Evolutionary conservation across 2,888 invertebrate genomes (phyloP).

Genomic region (Microchrysa polita): DNA sequence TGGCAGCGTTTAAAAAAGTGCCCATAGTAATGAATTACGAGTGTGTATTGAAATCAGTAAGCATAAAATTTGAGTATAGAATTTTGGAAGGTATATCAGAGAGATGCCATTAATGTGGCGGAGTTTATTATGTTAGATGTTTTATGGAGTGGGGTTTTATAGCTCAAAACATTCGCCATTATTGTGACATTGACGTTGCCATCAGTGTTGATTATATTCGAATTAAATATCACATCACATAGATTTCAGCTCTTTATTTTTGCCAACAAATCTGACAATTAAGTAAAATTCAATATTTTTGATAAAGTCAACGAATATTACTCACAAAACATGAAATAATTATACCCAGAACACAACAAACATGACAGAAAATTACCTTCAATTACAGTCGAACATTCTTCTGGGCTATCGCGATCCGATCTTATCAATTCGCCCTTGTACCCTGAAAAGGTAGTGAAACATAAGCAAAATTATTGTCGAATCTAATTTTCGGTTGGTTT

Average conservation of each 20-base stretch:
- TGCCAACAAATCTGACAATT: too few species aligned
- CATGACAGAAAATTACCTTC: not conserved
- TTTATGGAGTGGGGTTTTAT: conserved; percentile 3
- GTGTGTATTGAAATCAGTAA: conserved; percentile 31
- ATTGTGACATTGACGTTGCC: too few species aligned
- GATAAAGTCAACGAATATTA: too few species aligned
- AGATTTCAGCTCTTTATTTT: too few species aligned
- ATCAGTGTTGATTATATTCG: too few species aligned
- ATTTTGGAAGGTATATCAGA: not conserved
- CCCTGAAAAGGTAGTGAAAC: conserved; percentile 27
- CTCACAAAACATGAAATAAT: too few species aligned
- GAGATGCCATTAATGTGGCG: not conserved
- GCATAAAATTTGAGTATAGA: conserved; percentile 35
- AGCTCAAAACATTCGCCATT: too few species aligned
- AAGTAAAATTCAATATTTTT: too few species aligned
- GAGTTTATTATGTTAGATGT: not conserved
- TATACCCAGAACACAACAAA: not conserved
- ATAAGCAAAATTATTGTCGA: conserved; percentile 36
- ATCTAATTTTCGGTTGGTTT: conserved; percentile 39
- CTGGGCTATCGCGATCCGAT: conserved; percentile 15
- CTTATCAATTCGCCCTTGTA: conserved; percentile 24
- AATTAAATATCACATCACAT: too few species aligned
- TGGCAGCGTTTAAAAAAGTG: conserved; percentile 24
- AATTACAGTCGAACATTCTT: conserved; percentile 8
- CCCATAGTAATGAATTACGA: conserved; percentile 20